Base-by-base conservation (phyloP, 2,113 vertebrate genomes). In the Mirza zaza region DNA sequence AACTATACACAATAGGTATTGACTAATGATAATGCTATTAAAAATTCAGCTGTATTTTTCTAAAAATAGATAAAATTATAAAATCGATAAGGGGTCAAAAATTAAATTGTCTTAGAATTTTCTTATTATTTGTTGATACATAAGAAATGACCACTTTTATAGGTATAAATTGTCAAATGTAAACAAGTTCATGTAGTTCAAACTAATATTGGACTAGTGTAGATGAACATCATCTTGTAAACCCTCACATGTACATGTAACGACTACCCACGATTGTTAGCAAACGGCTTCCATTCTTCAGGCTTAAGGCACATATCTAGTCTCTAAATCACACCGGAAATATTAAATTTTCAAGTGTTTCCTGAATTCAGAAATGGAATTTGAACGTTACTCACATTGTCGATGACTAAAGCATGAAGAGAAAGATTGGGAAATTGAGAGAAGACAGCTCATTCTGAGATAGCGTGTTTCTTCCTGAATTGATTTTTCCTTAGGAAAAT, bases 401-500 rank as follows among this genome's bases (percentile, higher is more conserved):
- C 48, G 45, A 23, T 20, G 52, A 70, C 48, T 73, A 61, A 92
- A 25, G 17, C 61, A 42, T 20, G 39, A 75, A 48, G 45, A 75
- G 34, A 15, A 94, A 36, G 68, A 80, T 32, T 0, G 29, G 18
- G 32, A 79, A 89, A 91, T 32, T 50, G 27, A 95, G 79, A 93
- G 79, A 91, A 18, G 82, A 90, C 1, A 36, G 63, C 63, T 88
- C 71, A 76, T 42, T 87, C 63, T 65, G 80, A 70, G 42, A 45
- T 5, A 87, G 63, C 45, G 8, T 87, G 15, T 89, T 34, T 65
- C 20, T 90, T 91, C 63, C 70, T 73, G 32, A 85, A 68, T 52
- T 25, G 29, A 91, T 95, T 94, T 75, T 80, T 67, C 59, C 83
- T 96, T 68, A 77, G 6, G 27, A 21, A 18, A 90, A 87, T 65